Evolutionary conservation across 1,140 invertebrate genomes (phyloP).

Genomic region (Zaprionus ghesquierei): DNA sequence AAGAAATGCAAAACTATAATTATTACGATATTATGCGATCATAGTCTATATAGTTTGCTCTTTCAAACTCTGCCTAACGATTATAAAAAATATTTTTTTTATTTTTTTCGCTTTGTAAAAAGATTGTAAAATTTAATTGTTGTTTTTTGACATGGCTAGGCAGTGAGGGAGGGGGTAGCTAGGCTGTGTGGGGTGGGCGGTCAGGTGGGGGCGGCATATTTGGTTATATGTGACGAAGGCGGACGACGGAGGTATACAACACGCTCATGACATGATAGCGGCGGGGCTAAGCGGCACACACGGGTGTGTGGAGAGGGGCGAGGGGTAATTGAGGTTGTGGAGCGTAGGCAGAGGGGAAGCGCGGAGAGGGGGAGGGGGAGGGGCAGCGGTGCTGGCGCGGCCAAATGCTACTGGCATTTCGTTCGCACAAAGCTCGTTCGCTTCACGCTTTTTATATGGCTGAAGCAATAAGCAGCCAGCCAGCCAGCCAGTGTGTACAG

Average conservation of each 20-base stretch:
- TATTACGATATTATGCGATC: not conserved
- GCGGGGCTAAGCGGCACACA: not conserved
- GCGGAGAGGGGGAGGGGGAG: not conserved
- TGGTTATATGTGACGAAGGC: constrained; percentile 44
- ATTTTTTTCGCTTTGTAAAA: constrained; percentile 10
- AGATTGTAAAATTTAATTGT: constrained; percentile 34
- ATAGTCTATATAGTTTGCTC: not conserved
- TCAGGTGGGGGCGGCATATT: constrained; percentile 62
- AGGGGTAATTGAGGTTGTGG: not conserved
- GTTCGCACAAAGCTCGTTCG: constrained; percentile 70
- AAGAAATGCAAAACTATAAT: not conserved
- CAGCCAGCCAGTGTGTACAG: constrained; percentile 59
- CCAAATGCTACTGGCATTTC: constrained; percentile 79
- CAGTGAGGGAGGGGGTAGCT: constrained; percentile 17
- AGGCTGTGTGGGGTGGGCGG: constrained; percentile 17
- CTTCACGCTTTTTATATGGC: constrained; percentile 76
- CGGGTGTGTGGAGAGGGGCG: not conserved
- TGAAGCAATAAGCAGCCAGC: constrained; percentile 51
- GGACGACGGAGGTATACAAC: constrained; percentile 12
- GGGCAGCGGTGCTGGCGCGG: constrained; percentile 52
- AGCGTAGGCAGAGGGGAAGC: not conserved
- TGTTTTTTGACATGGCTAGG: constrained; percentile 12
- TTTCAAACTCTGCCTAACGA: not conserved
- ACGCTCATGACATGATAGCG: constrained; percentile 11
- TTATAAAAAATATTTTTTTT: not conserved